Evolutionary conservation across 1,140 invertebrate genomes (phyloP).

Genomic region (Plutomurus gul): DNA sequence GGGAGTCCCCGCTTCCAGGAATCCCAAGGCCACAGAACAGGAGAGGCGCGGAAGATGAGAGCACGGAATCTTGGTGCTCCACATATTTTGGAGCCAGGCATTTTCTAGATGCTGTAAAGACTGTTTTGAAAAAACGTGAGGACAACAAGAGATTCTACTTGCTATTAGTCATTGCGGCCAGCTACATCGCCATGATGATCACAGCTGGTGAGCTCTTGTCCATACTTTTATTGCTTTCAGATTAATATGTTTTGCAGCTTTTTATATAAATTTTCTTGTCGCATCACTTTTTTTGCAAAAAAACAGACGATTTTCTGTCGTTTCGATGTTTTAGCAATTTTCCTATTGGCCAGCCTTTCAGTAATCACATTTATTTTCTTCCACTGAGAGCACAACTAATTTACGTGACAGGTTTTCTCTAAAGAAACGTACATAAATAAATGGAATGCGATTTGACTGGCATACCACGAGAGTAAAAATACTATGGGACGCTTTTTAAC

Average conservation of each 20-base stretch:
- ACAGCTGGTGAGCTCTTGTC: slow-evolving; percentile 53
- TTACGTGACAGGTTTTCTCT: no score
- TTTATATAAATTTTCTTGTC: neutral
- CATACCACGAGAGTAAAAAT: no score
- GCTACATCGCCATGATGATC: slow-evolving; percentile 55
- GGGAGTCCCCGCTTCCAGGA: neutral
- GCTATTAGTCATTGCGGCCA: slow-evolving; percentile 55
- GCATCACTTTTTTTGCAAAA: neutral
- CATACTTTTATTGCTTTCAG: neutral
- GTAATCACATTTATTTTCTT: no score
- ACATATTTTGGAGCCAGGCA: slow-evolving; percentile 54
- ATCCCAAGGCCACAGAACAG: neutral
- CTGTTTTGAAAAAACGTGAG: slow-evolving; percentile 56
- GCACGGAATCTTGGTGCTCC: slow-evolving; percentile 1
- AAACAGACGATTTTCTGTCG: neutral
- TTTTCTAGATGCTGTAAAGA: slow-evolving; percentile 55
- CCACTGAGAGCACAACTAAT: no score
- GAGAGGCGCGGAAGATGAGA: slow-evolving; percentile 22
- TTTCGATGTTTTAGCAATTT: no score
- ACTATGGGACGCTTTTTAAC: no score
- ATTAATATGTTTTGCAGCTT: neutral
- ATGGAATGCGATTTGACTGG: no score
- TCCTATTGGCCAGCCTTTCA: no score
- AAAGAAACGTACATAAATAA: no score
- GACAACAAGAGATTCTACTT: slow-evolving; percentile 55